Percentiles rank a stretch among this genome's conserved stretches.
Conservation (phyloP, 2,113 vertebrate genomes). For the Ciconia stormi region DNA sequence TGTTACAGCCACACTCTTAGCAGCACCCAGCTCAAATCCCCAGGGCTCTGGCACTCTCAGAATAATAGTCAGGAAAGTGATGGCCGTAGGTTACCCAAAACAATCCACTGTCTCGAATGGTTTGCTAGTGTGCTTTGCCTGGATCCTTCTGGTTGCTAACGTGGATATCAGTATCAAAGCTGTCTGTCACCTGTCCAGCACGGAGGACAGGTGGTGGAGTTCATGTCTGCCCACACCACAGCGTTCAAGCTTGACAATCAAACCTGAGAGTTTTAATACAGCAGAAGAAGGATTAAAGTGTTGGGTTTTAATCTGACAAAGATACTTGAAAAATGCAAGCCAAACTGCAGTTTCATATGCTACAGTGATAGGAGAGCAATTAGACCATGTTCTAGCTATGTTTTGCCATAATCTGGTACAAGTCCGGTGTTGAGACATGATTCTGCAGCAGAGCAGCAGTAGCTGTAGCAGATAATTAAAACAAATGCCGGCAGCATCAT, state of each 20-base stretch:
- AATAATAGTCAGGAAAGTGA: neutral
- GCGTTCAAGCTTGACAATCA: neutral
- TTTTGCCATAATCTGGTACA: neutral
- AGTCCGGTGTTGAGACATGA: neutral
- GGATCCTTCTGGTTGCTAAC: neutral
- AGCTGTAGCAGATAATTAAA: neutral
- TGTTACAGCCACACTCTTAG: too few species aligned
- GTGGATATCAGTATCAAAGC: neutral
- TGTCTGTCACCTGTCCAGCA: neutral
- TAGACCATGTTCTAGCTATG: neutral
- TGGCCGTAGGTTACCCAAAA: neutral
- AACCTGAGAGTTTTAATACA: neutral
- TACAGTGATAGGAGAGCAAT: neutral
- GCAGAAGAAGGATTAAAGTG: neutral
- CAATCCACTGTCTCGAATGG: neutral
- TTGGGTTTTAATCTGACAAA: neutral
- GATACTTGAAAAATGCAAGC: neutral
- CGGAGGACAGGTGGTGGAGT: rapidly evolving
- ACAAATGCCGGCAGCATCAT: neutral
- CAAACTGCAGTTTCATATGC: neutral
- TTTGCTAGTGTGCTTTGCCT: neutral
- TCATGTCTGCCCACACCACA: neutral
- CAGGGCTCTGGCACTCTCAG: neutral
- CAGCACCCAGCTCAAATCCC: neutral
- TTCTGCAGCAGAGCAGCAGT: neutral